Base-by-base conservation (phyloP, 2,113 vertebrate genomes). In the Neolamprologus hecqui region DNA sequence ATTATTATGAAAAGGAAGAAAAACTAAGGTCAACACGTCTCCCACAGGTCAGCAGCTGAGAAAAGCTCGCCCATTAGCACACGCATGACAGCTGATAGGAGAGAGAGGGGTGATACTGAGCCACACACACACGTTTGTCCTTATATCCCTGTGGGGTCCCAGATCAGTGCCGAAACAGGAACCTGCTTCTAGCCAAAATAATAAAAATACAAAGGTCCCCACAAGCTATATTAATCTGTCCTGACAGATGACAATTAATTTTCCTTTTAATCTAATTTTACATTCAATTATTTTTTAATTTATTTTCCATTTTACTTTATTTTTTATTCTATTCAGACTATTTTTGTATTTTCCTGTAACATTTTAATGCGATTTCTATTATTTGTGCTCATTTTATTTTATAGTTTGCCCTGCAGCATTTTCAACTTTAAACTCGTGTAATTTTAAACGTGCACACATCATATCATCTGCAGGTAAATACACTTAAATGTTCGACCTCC, bases 21-120 rank as follows among this genome's bases (percentile, higher is more conserved):
- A 77, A 82, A 75, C 51, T 21, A 68, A 92, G 88, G 88, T 88
- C 82, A 77, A 75, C 83, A 23, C 28, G 31, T 82, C 83, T 89
- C 79, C 3, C 35, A 79, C 81, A 60, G 90, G 84, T 91, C 84
- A 89, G 81, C 17, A 73, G 57, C 58, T 63, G 58, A 82, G 75
- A 89, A 87, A 83, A 54, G 49, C 33, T 54, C 21, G 10, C 35
- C 57, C 63, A 65, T 86, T 73, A 86, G 77, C 26, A 68, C 37
- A 81, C 49, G 45, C 26, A 26, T 70, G 84, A 81, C 60, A 70
- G 79, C 65, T 19, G 84, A 86, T 57, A 42, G 17, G 26, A 49
- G 42, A 81, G 84, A 86, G 84, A 28, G 49, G 31, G 53, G 47
- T 45, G 84, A 86, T 86, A 10, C 21, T 31, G 77, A 55, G 33